A percentile compares a stretch with the other conserved stretches of the same genome.
Evolutionary conservation across 1,140 invertebrate species (phyloP).

Genomic region (Ptiloglossa arizonensis): DNA sequence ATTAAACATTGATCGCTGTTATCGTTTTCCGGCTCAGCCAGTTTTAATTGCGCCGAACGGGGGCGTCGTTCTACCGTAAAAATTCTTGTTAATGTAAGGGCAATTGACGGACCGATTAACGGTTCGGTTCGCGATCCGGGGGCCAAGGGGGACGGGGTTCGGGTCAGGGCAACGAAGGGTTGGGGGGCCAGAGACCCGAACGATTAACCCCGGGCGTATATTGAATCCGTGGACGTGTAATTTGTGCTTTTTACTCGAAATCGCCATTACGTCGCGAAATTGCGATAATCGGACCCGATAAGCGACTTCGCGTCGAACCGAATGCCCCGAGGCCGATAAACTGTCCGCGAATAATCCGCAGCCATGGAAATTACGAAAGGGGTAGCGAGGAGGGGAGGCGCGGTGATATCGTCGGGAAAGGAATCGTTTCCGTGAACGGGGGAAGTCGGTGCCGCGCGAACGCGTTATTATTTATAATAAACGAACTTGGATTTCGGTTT

Average conservation of each 20-base stretch:
- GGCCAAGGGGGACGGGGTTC: too few relatives aligned
- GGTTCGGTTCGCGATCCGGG: conserved; percentile 5
- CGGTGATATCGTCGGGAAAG: not conserved
- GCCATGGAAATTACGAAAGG: too few relatives aligned
- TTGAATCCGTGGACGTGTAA: conserved; percentile 43
- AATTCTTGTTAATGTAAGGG: conserved; percentile 51
- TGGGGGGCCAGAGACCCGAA: not conserved
- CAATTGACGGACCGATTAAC: conserved; percentile 45
- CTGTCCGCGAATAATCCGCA: not conserved
- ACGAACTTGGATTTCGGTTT: too few relatives aligned
- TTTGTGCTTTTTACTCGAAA: conserved; percentile 28
- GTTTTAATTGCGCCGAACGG: conserved; percentile 42
- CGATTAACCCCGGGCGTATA: conserved; percentile 36
- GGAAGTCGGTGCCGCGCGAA: too few relatives aligned
- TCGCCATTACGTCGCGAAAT: conserved; percentile 22
- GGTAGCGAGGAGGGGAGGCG: too few relatives aligned
- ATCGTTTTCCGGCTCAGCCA: conserved; percentile 52
- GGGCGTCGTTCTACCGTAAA: conserved; percentile 19
- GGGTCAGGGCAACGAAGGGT: not conserved
- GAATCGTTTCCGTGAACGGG: not conserved
- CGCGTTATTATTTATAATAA: too few relatives aligned
- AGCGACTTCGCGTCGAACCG: not conserved
- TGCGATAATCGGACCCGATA: conserved; percentile 8
- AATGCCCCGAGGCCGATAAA: not conserved
- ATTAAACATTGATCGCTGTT: conserved; percentile 48